A percentile compares a stretch with the other conserved stretches of the same genome.
phyloP scores from a whole-genome alignment of 2,888 invertebrate species.

The Drosophila quinaria region DNA sequence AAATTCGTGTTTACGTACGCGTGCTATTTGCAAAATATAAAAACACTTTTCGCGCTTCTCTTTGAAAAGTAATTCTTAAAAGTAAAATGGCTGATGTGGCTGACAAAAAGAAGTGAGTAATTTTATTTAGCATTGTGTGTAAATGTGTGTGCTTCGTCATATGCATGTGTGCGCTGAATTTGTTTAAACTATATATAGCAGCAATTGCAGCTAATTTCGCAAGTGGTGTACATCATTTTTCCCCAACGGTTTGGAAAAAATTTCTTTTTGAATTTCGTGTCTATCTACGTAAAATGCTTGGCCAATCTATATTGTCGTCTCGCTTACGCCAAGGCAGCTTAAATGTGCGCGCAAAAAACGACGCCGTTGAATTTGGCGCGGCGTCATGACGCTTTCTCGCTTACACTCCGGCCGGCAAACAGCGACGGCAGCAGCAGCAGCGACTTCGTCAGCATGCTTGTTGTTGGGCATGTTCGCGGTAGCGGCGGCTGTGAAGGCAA shows the following conservation, averaged over 20 bases:
- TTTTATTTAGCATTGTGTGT: conserved; percentile 45
- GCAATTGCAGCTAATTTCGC: conserved; percentile 51
- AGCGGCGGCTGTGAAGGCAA: conserved; percentile 50
- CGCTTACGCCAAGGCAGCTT: conserved; percentile 52
- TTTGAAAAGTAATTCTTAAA: conserved; percentile 63
- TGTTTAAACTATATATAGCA: conserved; percentile 55
- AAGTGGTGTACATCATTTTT: conserved; percentile 64
- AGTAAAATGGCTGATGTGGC: conserved; percentile 86
- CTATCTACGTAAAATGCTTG: conserved; percentile 76
- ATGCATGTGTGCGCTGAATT: conserved; percentile 48
- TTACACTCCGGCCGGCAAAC: conserved; percentile 77
- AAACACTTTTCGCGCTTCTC: conserved; percentile 66
- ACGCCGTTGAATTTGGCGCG: conserved; percentile 81
- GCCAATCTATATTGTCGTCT: conserved; percentile 62
- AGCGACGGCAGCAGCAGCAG: conserved; percentile 40
- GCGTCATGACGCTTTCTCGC: conserved; percentile 75
- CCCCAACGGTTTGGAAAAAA: conserved; percentile 70
- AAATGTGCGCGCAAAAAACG: conserved; percentile 75
- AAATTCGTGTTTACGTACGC: conserved; percentile 46
- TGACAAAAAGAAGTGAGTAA: conserved; percentile 86
- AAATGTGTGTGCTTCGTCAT: conserved; percentile 33
- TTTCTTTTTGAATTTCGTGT: conserved; percentile 79
- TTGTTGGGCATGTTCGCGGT: conserved; percentile 46
- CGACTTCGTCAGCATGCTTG: conserved; percentile 58
- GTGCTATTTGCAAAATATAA: conserved; percentile 37